Conservation (phyloP, 2,797 vertebrate genomes). For the Moxostoma hubbsi region DNA sequence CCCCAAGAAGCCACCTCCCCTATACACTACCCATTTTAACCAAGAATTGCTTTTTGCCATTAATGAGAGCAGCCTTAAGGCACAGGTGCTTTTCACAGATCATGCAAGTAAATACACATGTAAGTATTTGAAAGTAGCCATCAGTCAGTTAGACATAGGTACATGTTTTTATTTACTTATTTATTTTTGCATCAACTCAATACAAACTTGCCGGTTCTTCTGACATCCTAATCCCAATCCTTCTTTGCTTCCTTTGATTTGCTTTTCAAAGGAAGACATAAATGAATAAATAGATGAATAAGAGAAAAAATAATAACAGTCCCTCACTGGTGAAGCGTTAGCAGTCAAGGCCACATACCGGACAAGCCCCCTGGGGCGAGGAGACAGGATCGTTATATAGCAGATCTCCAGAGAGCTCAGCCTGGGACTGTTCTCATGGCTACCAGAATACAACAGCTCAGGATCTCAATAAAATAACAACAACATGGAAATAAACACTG, state of each 20-base stretch:
- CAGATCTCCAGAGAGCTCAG: constrained; percentile 57
- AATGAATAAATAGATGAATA: constrained; percentile 51
- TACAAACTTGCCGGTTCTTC: no score
- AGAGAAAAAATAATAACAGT: constrained; percentile 52
- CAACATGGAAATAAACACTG: constrained; percentile 29
- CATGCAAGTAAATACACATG: no score
- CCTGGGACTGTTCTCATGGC: constrained; percentile 60
- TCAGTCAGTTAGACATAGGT: no score
- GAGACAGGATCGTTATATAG: constrained; percentile 55
- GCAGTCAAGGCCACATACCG: constrained; percentile 58
- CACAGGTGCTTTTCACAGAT: no score
- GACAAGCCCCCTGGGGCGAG: constrained; percentile 57
- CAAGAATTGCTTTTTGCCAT: no score
- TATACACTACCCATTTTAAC: no score
- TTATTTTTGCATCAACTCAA: no score
- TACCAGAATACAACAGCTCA: constrained; percentile 42
- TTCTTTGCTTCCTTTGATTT: constrained; percentile 22
- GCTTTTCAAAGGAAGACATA: constrained; percentile 46
- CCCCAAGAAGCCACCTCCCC: no score
- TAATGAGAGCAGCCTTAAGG: no score
- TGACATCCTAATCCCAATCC: background rate
- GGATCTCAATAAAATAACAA: constrained; percentile 30
- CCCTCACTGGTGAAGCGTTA: constrained; percentile 55
- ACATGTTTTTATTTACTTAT: no score
- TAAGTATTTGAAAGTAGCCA: no score